Evolutionary conservation across 2,888 invertebrate genomes (phyloP).

Genomic region (Saturnia japonica): DNA sequence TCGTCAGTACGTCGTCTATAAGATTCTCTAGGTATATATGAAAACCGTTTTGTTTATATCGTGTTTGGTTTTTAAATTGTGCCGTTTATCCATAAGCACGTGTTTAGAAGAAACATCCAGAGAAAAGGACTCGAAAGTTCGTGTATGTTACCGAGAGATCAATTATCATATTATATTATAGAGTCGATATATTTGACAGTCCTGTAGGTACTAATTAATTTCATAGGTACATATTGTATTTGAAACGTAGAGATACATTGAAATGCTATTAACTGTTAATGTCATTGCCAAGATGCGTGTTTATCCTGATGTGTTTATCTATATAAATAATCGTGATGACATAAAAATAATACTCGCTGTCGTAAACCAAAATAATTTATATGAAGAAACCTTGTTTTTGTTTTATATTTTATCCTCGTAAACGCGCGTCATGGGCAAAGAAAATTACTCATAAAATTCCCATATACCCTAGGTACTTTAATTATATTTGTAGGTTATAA

Average conservation of each 20-base stretch:
- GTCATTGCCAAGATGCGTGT: constrained; percentile 32
- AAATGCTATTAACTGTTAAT: constrained; percentile 36
- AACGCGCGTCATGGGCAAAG: not conserved
- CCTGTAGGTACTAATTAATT: constrained; percentile 33
- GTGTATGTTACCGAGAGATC: not conserved
- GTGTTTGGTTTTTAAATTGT: constrained; percentile 18
- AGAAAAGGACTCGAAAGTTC: not conserved
- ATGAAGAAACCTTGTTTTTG: not conserved
- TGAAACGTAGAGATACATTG: constrained; percentile 32
- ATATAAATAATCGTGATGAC: constrained; percentile 1
- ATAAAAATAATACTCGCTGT: not conserved
- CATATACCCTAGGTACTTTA: not conserved
- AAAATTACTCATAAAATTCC: constrained; percentile 6
- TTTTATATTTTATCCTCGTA: not conserved
- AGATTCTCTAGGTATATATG: constrained; percentile 12
- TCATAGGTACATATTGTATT: constrained; percentile 33
- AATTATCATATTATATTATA: not conserved
- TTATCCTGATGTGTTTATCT: constrained; percentile 24
- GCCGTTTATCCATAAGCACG: not conserved
- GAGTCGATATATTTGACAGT: constrained; percentile 14
- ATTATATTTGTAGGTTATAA: not conserved
- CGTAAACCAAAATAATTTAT: constrained; percentile 8
- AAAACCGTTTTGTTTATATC: constrained; percentile 16
- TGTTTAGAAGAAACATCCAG: not conserved
- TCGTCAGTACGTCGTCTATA: constrained; percentile 5